Evolutionary conservation across 2,797 vertebrate species (phyloP).

Genomic region (Poeciliopsis infans): DNA sequence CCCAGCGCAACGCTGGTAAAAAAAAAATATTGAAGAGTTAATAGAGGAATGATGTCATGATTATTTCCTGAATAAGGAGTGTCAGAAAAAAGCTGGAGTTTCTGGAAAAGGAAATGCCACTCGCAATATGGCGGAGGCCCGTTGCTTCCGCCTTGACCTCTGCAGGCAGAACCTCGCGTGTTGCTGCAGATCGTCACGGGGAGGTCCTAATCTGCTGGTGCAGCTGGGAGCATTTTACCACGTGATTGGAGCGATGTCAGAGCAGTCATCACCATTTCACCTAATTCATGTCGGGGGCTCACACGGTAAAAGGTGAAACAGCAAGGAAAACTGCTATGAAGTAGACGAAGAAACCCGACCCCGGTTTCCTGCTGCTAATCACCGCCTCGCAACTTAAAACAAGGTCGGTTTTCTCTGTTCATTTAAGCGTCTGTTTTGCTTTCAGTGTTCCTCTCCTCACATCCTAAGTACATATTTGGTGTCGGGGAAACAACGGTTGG

Average conservation of each 20-base stretch:
- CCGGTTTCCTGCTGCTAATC: neutral
- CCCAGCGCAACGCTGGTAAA: too few species aligned
- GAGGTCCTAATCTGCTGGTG: constrained; percentile 75
- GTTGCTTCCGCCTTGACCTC: neutral
- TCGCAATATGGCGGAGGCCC: neutral
- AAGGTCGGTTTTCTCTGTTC: constrained; percentile 60
- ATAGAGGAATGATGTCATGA: too few species aligned
- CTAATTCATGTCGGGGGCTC: constrained; percentile 71
- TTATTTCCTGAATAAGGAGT: too few species aligned
- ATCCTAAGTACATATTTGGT: neutral
- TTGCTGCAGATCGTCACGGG: constrained; percentile 42
- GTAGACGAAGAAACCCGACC: constrained; percentile 38
- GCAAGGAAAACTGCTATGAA: constrained; percentile 62
- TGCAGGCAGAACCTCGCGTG: neutral
- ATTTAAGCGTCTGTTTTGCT: constrained; percentile 34
- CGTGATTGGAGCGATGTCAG: constrained; percentile 81
- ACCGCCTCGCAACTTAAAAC: constrained; percentile 6
- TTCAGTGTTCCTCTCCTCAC: constrained; percentile 18
- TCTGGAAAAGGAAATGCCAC: neutral
- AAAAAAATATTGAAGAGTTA: too few species aligned
- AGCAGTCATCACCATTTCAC: constrained; percentile 82
- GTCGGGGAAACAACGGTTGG: neutral
- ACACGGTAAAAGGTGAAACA: constrained; percentile 57
- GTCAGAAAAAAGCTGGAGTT: too few species aligned
- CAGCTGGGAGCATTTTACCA: constrained; percentile 85